Evolutionary conservation across 1,140 invertebrate species (phyloP).

Genomic region (Meloidogyne exigua): DNA sequence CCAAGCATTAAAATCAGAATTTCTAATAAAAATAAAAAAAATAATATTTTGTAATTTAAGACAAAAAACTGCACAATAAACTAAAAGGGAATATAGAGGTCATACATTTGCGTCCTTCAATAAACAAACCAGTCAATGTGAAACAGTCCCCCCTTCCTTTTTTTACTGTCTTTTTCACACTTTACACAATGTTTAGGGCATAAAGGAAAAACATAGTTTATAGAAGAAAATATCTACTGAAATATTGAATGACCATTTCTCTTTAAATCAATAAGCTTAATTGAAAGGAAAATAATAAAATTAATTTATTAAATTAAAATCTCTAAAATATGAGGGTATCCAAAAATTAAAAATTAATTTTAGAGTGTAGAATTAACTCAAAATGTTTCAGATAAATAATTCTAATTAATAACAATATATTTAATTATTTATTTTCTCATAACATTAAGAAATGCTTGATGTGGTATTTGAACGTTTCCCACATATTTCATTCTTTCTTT

Average conservation of each 20-base stretch:
- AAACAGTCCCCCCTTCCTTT: neutral
- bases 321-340: too few species aligned
- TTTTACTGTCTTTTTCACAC: constrained; percentile 3
- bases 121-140: neutral
- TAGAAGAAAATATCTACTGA: neutral
- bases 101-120: neutral
- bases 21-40: too few species aligned
- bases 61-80: neutral
- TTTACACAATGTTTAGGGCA: neutral
- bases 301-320: too few species aligned
- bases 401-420: neutral
- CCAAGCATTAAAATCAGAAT: too few species aligned
- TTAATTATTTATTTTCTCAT: constrained; percentile 69
- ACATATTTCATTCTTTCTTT: constrained; percentile 87
- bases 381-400: too few species aligned
- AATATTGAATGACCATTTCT: neutral
- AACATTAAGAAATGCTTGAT: constrained; percentile 89
- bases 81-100: neutral
- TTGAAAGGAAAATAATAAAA: neutral
- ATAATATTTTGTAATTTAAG: neutral
- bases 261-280: neutral
- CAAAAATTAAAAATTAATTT: too few species aligned
- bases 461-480: constrained; percentile 83
- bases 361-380: too few species aligned
- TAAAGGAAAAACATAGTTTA: too few species aligned